Evolutionary conservation across 2,797 vertebrate species (phyloP), one percentile per base, ranked within the genome.

Genomic region (Toxotes lorentzi): DNA sequence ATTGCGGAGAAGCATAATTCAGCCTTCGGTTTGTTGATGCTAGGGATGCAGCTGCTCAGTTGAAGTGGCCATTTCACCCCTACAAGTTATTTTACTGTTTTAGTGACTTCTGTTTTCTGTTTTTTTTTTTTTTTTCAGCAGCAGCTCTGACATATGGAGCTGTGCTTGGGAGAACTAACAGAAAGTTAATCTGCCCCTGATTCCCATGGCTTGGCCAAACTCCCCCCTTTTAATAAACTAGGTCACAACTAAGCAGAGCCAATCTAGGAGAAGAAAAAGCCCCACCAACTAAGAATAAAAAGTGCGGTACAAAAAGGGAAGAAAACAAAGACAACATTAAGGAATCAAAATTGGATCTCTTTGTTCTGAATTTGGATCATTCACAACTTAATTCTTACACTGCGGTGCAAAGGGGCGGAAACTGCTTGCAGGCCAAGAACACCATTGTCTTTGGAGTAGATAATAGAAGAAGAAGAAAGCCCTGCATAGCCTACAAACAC

Each of bases 231-330:
- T 85, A 83, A 89, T 88, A 94, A 95, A 94, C 82, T 95, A 90
- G 94, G 94, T 95, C 94, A 94, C 81, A 89, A 91, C 82, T 89
- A 91, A 91, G 86, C 86, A 83, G 71, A 90, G 90, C 85, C 92
- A 92, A 90, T 91, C 85, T 86, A 70, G 65, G 50, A 78, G 67
- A 83, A 83, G 75, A 88, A 89, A 90, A 89, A 82, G 3, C 51
- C 72, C 76, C 69, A 64, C 19, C 48, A 72, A 88, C 82, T 84
- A 91, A 90, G 91, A 91, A 91, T 87, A 91, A 91, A 89, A 82
- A 82, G 30, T 61, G 56, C 76, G 72, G 57, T 66, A 59, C 64
- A 75, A 70, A 81, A 84, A 84, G 41, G 40, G 71, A 59, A 76
- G 63, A 54, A 79, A 83, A 79, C 65, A 78, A 83, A 67, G 86